Base-by-base conservation (phyloP, 2,113 vertebrate species). In the Puntigrus tetrazona region DNA sequence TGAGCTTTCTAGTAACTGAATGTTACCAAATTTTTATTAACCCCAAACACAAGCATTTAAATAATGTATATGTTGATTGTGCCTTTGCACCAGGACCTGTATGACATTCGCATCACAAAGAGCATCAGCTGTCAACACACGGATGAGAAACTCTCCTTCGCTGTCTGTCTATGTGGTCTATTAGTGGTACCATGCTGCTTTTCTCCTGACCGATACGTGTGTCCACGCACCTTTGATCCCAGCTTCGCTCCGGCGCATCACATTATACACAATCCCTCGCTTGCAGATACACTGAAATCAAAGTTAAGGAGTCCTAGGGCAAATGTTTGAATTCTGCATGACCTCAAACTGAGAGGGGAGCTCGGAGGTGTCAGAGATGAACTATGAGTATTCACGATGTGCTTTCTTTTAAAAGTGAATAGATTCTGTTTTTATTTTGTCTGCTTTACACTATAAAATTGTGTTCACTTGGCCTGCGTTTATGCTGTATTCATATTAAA, bases 81-180 rank as follows among this genome's bases (percentile, higher is more conserved):
- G 74, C 43, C 34, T 74, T 81, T 80, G 72, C 55, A 75, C 70
- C 79, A 77, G 74, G 69, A 61, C 73, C 79, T 85, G 38, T 81
- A 29, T 36, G 75, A 83, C 79, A 52, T 55, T 77, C 41, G 14
- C 76, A 25, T 86, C 85, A 82, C 73, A 72, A 72, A 79, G 36
- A 79, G 29, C 38, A 65, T 84, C 82, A 43, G 84, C 83, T 86
- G 69, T 82, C 83, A 74, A 65, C 73, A 29, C 74, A 81, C 78
- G 74, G 52, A 86, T 38, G 20, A 80, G 61, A 83, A 63, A 16
- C 55, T 57, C 74, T 72, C 61, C 67, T 45, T 43, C 25, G 29
- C 13, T 34, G 8, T 50, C 36, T 14, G n/a, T 75, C 45, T 70
- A n/a, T 85, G 41, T 50, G 47, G 73, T 52, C 75, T 57, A 22